These are phyloP conservation scores for Tanytarsus gracilentus DNA, from an alignment of 2,888 invertebrate species.

Conservation along the genomic window DNA sequence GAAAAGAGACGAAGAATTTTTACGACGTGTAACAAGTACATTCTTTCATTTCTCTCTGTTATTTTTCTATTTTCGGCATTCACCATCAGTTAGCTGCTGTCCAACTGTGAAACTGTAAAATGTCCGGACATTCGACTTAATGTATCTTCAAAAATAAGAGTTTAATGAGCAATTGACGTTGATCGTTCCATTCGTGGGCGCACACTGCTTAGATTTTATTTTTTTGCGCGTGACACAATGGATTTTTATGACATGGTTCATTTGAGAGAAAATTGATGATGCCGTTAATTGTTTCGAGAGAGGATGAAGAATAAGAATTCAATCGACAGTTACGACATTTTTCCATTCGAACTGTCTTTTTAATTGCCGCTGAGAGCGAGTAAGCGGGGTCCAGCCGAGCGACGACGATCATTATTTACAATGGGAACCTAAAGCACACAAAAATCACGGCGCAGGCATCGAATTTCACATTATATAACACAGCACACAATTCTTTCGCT, in stretches of 20 bases:
- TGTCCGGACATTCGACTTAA: slow-evolving; percentile 4
- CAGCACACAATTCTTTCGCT: neutral
- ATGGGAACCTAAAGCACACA: neutral
- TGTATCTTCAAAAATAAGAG: neutral
- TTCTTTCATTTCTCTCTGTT: slow-evolving; percentile 1
- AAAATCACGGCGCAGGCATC: slow-evolving; percentile 14
- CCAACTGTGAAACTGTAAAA: slow-evolving; percentile 22
- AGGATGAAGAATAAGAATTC: neutral
- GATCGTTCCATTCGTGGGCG: slow-evolving; percentile 18
- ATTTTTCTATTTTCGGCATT: slow-evolving; percentile 1
- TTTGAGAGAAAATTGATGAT: slow-evolving; percentile 23
- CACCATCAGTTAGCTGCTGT: neutral
- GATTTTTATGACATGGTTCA: slow-evolving; percentile 22
- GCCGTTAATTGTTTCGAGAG: slow-evolving; percentile 19
- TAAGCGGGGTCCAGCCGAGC: neutral
- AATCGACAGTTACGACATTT: neutral
- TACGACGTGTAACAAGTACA: slow-evolving; percentile 24
- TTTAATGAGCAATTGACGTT: slow-evolving; percentile 17
- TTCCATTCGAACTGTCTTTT: slow-evolving; percentile 4
- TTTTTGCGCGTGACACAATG: slow-evolving; percentile 1
- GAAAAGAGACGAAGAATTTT: slow-evolving; percentile 17
- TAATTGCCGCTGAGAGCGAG: slow-evolving; percentile 3
- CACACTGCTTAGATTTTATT: neutral
- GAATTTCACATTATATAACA: slow-evolving; percentile 20
- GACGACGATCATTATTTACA: neutral